phyloP scores from a whole-genome alignment of 2,888 invertebrate species.

The Vannuccia rotundouncinata region DNA sequence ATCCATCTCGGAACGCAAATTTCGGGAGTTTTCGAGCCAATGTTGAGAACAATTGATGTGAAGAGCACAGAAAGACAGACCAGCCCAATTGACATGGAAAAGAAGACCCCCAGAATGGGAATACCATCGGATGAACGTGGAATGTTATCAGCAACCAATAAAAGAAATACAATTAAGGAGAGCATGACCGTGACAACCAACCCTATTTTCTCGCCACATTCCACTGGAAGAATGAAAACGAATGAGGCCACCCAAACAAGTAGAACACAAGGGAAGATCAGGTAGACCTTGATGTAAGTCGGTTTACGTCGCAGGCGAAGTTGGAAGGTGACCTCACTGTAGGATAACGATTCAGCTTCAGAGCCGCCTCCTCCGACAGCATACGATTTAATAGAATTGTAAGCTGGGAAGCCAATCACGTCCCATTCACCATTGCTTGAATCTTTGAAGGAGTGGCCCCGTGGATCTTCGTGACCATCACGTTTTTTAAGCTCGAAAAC shows the following conservation, averaged over 20 bases:
- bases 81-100: slow-evolving; percentile 35
- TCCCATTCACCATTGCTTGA: slow-evolving; percentile 40
- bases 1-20: slow-evolving; percentile 30
- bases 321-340: slow-evolving; percentile 38
- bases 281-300: slow-evolving; percentile 34
- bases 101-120: slow-evolving; percentile 36
- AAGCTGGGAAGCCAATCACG: slow-evolving; percentile 37
- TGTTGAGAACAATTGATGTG: slow-evolving; percentile 33
- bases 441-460: slow-evolving; percentile 36
- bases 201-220: slow-evolving; percentile 36
- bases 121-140: slow-evolving; percentile 37
- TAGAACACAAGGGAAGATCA: slow-evolving; percentile 38
- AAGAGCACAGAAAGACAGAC: slow-evolving; percentile 30
- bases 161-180: slow-evolving; percentile 36
- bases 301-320: slow-evolving; percentile 35
- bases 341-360: background rate
- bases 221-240: slow-evolving; percentile 35
- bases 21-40: slow-evolving; percentile 32
- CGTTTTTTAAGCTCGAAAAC: slow-evolving; percentile 32
- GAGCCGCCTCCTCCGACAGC: slow-evolving; percentile 34
- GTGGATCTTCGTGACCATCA: slow-evolving; percentile 14
- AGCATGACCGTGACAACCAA: slow-evolving; percentile 34
- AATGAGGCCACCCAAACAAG: slow-evolving; percentile 37
- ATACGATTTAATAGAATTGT: slow-evolving; percentile 6
- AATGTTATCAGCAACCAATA: slow-evolving; percentile 39